Evolutionary conservation across 1,140 invertebrate genomes (phyloP).

Genomic region (Drosophila neocordata): DNA sequence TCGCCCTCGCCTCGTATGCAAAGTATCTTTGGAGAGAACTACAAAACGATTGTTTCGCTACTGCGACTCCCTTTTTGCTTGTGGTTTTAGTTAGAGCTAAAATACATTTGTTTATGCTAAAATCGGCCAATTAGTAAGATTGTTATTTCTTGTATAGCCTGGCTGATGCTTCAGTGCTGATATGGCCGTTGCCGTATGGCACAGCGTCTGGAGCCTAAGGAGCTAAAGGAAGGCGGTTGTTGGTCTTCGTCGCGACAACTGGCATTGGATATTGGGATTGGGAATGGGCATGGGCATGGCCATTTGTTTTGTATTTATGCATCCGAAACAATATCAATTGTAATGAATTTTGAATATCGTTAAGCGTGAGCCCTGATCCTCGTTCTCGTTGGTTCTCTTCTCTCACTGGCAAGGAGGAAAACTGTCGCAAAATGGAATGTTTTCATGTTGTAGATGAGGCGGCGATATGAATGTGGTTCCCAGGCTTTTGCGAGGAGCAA

Average conservation of each 20-base stretch:
- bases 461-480: conserved; percentile 81
- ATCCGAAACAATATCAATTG: conserved; percentile 83
- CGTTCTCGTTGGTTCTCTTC: conserved; percentile 22
- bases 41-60: conserved; percentile 61
- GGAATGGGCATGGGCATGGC: conserved; percentile 58
- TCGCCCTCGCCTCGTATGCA: conserved; percentile 54
- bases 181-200: conserved; percentile 36
- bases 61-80: conserved; percentile 18
- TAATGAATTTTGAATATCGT: conserved; percentile 83
- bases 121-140: conserved; percentile 83
- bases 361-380: conserved; percentile 60
- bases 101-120: conserved; percentile 83
- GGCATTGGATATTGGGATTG: not conserved
- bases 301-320: conserved; percentile 81
- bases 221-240: conserved; percentile 29
- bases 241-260: conserved; percentile 21
- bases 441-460: conserved; percentile 65
- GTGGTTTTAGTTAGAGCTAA: conserved; percentile 74
- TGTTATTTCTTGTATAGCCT: conserved; percentile 82
- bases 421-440: conserved; percentile 76
- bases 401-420: conserved; percentile 36
- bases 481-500: conserved; percentile 45
- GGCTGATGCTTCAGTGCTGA: conserved; percentile 69
- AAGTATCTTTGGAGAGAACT: conserved; percentile 50
- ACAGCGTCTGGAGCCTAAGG: conserved; percentile 19